A percentile compares a stretch with the other conserved stretches of the same genome.
Conservation (phyloP, 2,113 vertebrate genomes). For the Oreocharis arfaki region DNA sequence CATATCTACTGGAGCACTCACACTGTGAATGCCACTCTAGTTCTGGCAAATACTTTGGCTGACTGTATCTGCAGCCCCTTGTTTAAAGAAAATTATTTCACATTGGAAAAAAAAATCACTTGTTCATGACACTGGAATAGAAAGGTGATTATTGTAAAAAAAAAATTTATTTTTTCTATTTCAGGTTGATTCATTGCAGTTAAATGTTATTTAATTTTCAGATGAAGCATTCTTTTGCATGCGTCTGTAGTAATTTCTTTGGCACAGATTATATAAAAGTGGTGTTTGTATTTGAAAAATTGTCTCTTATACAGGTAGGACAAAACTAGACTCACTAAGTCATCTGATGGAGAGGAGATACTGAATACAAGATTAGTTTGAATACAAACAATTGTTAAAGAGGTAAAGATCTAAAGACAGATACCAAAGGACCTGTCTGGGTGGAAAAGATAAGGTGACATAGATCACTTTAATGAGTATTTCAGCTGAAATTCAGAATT, state of each 20-base stretch:
- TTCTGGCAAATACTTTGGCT: background rate
- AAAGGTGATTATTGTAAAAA: background rate
- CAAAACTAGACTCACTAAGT: background rate
- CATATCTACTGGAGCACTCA: background rate
- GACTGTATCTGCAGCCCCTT: background rate
- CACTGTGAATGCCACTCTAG: background rate
- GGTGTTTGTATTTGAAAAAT: background rate
- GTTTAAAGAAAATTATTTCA: background rate
- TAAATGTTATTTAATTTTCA: background rate
- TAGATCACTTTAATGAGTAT: constrained; percentile 10
- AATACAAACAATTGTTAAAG: background rate
- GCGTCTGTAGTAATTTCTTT: background rate
- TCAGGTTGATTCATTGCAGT: background rate
- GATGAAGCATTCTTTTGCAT: background rate
- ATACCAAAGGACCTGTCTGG: constrained; percentile 8
- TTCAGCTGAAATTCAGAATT: constrained; percentile 5
- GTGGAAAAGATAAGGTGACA: constrained; percentile 1
- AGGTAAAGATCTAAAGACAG: constrained; percentile 24
- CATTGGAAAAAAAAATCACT: background rate
- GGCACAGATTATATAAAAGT: background rate
- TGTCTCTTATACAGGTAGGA: background rate
- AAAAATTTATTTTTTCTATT: background rate
- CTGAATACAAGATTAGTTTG: background rate
- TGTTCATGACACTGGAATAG: background rate
- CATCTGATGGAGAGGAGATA: background rate